Base-by-base conservation (phyloP, 2,797 vertebrate genomes). In the Halcyon leucocephala region DNA sequence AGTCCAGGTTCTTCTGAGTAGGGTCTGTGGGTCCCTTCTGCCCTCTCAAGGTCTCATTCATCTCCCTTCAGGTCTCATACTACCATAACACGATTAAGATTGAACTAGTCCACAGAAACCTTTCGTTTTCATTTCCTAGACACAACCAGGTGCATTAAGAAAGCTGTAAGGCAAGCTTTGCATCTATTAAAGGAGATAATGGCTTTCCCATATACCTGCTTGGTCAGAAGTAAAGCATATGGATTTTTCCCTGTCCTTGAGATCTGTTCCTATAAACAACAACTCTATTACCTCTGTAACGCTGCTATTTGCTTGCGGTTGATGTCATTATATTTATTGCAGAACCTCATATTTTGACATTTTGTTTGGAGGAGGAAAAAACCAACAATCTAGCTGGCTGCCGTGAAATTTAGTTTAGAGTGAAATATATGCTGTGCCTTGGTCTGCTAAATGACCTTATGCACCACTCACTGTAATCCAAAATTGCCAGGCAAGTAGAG, bases 401-500 rank as follows among this genome's bases (percentile, higher is more conserved):
- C 93, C 48, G 7, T 94, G 92, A 96, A 97, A 97, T 96, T 95
- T 54, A 71, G 86, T 95, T 94, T 61, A 65, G 71, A 74, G 78
- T 85, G 14, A 95, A 95, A 71, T 95, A 80, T 70, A 83, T 76
- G 91, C 93, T 86, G 89, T 95, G 96, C 95, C 83, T 96, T 90
- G 86, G 91, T n/a, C 93, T 96, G 92, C 62, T 93, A 52, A 95
- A 81, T 86, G 96, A 94, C 95, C 97, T 96, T 93, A 62, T 37
- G 92, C 90, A 89, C 93, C 33, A 65, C 65, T 95, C 61, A 83
- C 87, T 94, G 97, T 96, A 95, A 96, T 92, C 91, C 93, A 94
- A 8, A 97, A 93, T 91, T 94, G 94, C 94, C 90, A 92, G 90
- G 94, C 95, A 94, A 95, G 91, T 52, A 7, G n/a, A 93, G 91